Conservation (phyloP, 2,888 invertebrate species). For the Phymatocera aterrima region DNA sequence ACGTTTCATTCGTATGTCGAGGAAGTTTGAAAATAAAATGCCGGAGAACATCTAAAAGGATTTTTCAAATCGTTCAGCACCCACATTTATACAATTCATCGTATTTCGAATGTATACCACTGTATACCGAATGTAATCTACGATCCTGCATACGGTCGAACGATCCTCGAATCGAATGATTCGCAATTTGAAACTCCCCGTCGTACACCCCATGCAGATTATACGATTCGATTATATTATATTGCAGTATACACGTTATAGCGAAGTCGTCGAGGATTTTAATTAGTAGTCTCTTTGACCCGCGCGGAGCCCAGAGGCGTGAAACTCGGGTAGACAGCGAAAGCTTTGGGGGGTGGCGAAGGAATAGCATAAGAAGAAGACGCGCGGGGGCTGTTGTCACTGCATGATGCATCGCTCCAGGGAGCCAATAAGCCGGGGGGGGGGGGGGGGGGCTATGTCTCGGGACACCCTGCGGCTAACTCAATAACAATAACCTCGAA, state of each 20-base stretch:
- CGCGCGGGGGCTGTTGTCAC: conserved; percentile 47
- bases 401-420: conserved; percentile 41
- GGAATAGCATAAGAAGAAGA: conserved; percentile 10
- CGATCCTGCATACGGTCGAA: too few species aligned
- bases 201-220: neutral
- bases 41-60: too few species aligned
- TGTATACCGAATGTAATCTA: too few species aligned
- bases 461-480: conserved; percentile 30
- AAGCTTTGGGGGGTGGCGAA: conserved; percentile 20
- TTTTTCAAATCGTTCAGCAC: too few species aligned
- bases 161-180: too few species aligned
- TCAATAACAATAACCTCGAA: conserved; percentile 41
- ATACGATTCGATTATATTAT: neutral
- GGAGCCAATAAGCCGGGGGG: conserved; percentile 40
- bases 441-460: conserved; percentile 8
- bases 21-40: too few species aligned
- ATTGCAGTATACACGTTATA: neutral
- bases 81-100: too few species aligned
- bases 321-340: neutral
- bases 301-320: conserved; percentile 1
- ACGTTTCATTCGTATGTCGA: too few species aligned
- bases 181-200: neutral
- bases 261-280: conserved; percentile 47
- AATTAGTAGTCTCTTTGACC: conserved; percentile 50
- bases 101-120: too few species aligned